These are phyloP conservation scores for Actias luna DNA, from an alignment of 2,888 invertebrate genomes.

Conservation along the genomic window DNA sequence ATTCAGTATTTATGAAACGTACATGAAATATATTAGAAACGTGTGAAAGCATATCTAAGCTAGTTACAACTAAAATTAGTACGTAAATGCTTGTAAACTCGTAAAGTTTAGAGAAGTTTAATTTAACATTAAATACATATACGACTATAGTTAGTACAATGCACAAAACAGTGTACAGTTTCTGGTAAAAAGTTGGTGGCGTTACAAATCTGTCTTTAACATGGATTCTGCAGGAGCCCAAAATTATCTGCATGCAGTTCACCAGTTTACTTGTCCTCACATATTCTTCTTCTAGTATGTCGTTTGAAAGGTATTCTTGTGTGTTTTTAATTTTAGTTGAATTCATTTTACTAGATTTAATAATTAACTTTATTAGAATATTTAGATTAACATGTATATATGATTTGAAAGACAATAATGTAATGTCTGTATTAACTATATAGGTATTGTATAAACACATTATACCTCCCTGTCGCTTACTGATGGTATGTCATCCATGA, in stretches of 20 bases:
- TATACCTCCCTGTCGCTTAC: background rate
- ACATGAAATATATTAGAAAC: conserved; percentile 42
- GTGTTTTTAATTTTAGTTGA: background rate
- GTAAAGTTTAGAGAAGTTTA: conserved; percentile 23
- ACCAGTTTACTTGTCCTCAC: conserved; percentile 41
- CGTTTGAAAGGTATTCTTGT: conserved; percentile 42
- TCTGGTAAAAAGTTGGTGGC: conserved; percentile 46
- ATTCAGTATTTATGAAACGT: conserved; percentile 46
- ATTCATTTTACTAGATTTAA: background rate
- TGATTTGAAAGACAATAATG: background rate
- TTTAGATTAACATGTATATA: background rate
- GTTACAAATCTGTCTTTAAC: conserved; percentile 49
- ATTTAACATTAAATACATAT: conserved; percentile 22
- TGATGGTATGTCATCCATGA: background rate
- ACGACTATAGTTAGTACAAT: conserved; percentile 26
- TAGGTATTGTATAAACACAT: background rate
- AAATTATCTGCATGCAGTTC: conserved; percentile 37
- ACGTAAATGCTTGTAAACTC: conserved; percentile 27
- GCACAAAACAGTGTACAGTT: conserved; percentile 40
- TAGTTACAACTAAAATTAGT: conserved; percentile 27
- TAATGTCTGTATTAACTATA: background rate
- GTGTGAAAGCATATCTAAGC: conserved; percentile 34
- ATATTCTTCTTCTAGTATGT: conserved; percentile 57
- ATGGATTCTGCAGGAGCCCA: conserved; percentile 52
- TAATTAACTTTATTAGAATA: background rate